A percentile compares a stretch with the other conserved stretches of the same genome.
Conservation (phyloP, 1,140 invertebrate genomes). For the Hycleus phaleratus region DNA sequence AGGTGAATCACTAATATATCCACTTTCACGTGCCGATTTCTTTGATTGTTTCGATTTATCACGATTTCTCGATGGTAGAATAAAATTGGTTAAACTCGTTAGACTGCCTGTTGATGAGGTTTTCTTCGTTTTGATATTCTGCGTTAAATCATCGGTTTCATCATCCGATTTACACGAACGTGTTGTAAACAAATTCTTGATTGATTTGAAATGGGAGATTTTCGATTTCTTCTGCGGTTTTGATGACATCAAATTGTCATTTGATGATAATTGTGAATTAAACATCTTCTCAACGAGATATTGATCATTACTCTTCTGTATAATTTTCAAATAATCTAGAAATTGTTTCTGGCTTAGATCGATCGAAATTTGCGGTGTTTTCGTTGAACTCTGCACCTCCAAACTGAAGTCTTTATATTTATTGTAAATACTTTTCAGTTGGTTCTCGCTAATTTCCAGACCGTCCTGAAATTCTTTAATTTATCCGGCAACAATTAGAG, state of each 20-base stretch:
- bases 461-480: background rate
- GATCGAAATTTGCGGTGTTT: background rate
- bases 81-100: background rate
- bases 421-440: background rate
- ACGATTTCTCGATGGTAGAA: background rate
- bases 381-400: background rate
- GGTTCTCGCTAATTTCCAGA: background rate
- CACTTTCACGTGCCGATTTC: background rate
- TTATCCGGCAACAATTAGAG: background rate
- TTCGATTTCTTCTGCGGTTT: background rate
- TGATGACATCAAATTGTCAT: background rate
- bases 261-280: background rate
- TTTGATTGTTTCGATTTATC: background rate
- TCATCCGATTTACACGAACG: conserved; percentile 4
- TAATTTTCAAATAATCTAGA: background rate
- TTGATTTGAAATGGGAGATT: background rate
- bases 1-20: background rate
- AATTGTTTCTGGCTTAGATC: background rate
- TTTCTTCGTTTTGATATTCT: background rate
- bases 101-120: background rate
- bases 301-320: background rate
- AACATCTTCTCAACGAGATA: background rate
- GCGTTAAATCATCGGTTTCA: background rate
- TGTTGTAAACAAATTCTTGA: conserved; percentile 5
- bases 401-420: background rate